Base-by-base conservation (phyloP, 2,888 invertebrate species). In the Choreutis nemorana region DNA sequence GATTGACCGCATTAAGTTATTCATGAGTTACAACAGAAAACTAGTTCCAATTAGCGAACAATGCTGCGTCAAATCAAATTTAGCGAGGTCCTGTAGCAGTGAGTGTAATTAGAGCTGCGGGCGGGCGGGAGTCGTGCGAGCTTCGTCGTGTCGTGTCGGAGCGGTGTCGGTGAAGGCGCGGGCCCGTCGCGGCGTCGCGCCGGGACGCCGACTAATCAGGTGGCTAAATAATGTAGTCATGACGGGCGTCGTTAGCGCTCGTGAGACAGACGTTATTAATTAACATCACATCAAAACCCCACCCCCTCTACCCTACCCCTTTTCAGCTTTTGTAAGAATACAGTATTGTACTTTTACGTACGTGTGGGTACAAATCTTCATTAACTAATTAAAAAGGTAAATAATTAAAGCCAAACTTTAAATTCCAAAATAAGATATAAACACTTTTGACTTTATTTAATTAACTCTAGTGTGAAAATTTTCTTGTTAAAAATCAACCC, bases 171-270 rank as follows among this genome's bases (percentile, higher is more conserved):
- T n/a, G 16, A 15, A 9, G 26, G 9, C 1, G 8, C 13, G 26
- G 28, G 23, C 25, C 25, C 24, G 7, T 28, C 14, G 30, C 30
- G n/a, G n/a, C n/a, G n/a, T n/a, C n/a, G n/a, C n/a, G n/a, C n/a
- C n/a, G n/a, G n/a, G n/a, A n/a, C n/a, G n/a, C n/a, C n/a, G n/a
- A 70, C 75, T 75, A 73, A 77, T 77, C 75, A 75, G 72, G 70
- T 75, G 73, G 66, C 65, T 70, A 73, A 75, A 73, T 77, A 75
- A 75, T 73, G 63, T 71, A 75, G 61, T 68, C 71, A 70, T 75
- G 71, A 72, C 68, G 70, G n/a, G 62, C 63, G 59, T 71, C 70
- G 72, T 73, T 72, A 71, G 68, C 58, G 65, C 59, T 65, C 61
- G 64, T 65, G 63, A 70, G 71, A 71, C 70, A 75, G 67, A 71